Percentiles rank a stretch among this genome's conserved stretches.
These are phyloP conservation scores for Hirundo rustica DNA, from an alignment of 2,797 vertebrate genomes.

Conservation along the genomic window DNA sequence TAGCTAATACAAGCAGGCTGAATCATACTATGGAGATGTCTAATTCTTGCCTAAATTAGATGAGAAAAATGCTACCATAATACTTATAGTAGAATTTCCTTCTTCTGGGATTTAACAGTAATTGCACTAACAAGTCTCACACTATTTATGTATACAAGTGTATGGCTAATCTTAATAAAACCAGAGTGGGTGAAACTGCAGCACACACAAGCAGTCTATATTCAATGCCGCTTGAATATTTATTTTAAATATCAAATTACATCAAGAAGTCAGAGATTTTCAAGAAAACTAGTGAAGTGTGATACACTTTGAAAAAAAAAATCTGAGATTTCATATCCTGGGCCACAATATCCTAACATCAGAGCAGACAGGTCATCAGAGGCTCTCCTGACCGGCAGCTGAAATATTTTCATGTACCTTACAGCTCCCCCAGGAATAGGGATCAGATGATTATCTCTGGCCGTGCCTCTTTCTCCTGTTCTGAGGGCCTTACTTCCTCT, in stretches of 20 bases:
- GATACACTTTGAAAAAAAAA: constrained; percentile 29
- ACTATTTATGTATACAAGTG: background rate
- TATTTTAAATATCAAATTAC: background rate
- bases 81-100: background rate
- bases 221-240: background rate
- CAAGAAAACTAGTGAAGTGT: background rate
- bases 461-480: background rate
- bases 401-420: fast-evolving
- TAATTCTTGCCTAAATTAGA: background rate
- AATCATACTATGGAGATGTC: background rate
- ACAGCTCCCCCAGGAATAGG: fast-evolving
- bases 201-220: background rate
- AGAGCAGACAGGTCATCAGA: background rate
- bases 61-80: background rate
- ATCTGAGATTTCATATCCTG: background rate
- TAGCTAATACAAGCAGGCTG: background rate
- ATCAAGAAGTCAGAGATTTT: constrained; percentile 5
- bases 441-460: background rate
- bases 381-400: fast-evolving
- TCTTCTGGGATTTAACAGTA: background rate
- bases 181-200: background rate
- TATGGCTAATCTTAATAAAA: background rate
- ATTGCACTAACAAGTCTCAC: background rate
- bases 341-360: background rate
- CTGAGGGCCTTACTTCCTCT: background rate